A percentile compares a stretch with the other conserved stretches of the same genome.
Conservation (phyloP, 2,797 vertebrate species). For the Coracias cyanogaster region DNA sequence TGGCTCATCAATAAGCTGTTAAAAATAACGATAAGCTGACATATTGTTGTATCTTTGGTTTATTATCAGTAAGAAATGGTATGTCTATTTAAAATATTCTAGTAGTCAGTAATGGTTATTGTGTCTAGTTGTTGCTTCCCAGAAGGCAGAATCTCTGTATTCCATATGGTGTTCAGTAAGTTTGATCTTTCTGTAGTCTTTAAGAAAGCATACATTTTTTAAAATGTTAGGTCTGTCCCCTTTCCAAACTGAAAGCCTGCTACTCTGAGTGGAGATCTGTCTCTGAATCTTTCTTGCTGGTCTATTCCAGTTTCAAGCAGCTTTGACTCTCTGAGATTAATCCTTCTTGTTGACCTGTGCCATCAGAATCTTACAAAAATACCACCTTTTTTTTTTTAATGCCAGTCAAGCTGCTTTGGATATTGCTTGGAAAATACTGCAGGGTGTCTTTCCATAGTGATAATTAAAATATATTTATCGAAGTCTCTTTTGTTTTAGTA, state of each 20-base stretch:
- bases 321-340: background rate
- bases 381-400: background rate
- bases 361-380: background rate
- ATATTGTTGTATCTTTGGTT: background rate
- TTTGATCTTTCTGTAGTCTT: background rate
- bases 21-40: background rate
- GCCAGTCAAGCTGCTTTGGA: background rate
- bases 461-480: background rate
- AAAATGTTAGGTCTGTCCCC: background rate
- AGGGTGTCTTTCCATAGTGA: background rate
- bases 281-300: background rate
- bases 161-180: background rate
- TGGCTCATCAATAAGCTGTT: background rate
- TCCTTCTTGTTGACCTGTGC: background rate
- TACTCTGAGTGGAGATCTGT: background rate
- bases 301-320: background rate
- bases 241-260: background rate
- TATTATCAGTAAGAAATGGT: background rate
- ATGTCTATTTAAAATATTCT: conserved; percentile 10
- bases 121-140: conserved; percentile 11
- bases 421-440: background rate
- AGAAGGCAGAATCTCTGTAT: conserved; percentile 30
- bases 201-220: background rate
- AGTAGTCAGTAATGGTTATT: conserved; percentile 9
- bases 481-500: background rate